These are phyloP conservation scores for Venustaconcha ellipsiformis DNA, from an alignment of 1,140 invertebrate species.

Conservation along the genomic window DNA sequence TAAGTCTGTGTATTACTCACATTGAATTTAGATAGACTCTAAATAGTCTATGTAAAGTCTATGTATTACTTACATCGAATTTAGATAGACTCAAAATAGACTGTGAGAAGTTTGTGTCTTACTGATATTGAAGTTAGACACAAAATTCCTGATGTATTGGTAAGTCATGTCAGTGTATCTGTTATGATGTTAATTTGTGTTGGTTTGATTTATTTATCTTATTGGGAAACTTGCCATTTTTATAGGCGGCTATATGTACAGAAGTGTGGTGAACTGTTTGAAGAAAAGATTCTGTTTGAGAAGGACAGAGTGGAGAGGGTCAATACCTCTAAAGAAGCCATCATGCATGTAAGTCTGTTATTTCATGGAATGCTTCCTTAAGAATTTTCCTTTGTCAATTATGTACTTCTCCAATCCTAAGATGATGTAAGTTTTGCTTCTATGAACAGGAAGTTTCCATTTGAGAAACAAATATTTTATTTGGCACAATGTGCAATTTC, in stretches of 20 bases:
- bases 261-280: slow-evolving; percentile 65
- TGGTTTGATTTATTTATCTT: too few relatives aligned
- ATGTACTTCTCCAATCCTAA: too few relatives aligned
- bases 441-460: too few relatives aligned
- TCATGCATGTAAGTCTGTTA: slow-evolving; percentile 53
- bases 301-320: slow-evolving; percentile 40
- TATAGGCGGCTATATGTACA: slow-evolving; percentile 59
- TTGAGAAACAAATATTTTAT: too few relatives aligned
- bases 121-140: neutral
- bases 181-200: neutral
- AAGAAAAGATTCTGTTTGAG: slow-evolving; percentile 56
- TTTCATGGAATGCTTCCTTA: too few relatives aligned
- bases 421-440: too few relatives aligned
- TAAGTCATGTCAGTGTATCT: neutral
- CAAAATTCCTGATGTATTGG: neutral
- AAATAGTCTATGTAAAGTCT: too few relatives aligned
- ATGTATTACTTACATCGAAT: too few relatives aligned
- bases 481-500: too few relatives aligned
- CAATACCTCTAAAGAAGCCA: slow-evolving; percentile 54
- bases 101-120: neutral
- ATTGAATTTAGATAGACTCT: neutral
- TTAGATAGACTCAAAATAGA: neutral
- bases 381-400: too few relatives aligned
- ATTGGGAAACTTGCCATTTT: neutral
- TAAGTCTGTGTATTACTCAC: neutral